Evolutionary conservation across 1,140 invertebrate species (phyloP).

Genomic region (Pachyrhynchus sulphureomaculatus): DNA sequence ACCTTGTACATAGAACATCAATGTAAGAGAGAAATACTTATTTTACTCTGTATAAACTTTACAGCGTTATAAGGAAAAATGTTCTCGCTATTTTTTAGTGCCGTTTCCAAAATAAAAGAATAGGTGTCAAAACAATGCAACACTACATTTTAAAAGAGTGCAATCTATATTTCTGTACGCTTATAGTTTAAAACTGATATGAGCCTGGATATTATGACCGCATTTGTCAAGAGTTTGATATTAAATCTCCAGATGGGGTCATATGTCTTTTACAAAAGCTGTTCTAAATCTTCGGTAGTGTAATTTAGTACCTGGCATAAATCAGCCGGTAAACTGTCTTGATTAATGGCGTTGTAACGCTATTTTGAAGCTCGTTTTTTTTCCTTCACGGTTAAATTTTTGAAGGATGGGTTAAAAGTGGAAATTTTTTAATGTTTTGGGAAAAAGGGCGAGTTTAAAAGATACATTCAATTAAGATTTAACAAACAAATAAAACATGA

Average conservation of each 20-base stretch:
- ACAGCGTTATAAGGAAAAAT: no score
- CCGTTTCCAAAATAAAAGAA: no score
- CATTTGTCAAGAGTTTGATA: constrained; percentile 36
- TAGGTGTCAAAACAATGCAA: no score
- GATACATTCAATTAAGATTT: no score
- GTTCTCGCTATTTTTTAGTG: no score
- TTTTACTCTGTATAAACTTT: no score
- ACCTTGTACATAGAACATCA: no score
- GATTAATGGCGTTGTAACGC: constrained; percentile 27
- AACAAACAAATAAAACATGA: no score
- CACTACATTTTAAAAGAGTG: neutral
- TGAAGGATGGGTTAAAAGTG: constrained; percentile 1
- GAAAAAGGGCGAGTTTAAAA: no score
- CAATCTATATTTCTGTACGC: constrained; percentile 8
- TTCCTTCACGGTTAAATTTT: constrained; percentile 8
- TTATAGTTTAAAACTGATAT: constrained; percentile 30
- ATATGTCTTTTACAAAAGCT: constrained; percentile 34
- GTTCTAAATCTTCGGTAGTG: constrained; percentile 30
- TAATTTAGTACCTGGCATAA: constrained; percentile 34
- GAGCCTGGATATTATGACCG: constrained; percentile 30
- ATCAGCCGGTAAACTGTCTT: constrained; percentile 23
- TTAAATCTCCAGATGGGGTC: constrained; percentile 35
- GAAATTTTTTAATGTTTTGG: neutral
- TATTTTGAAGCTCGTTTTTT: constrained; percentile 24
- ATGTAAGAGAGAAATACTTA: no score